Evolutionary conservation across 2,888 invertebrate genomes (phyloP).

Genomic region (Resseliella maxima): DNA sequence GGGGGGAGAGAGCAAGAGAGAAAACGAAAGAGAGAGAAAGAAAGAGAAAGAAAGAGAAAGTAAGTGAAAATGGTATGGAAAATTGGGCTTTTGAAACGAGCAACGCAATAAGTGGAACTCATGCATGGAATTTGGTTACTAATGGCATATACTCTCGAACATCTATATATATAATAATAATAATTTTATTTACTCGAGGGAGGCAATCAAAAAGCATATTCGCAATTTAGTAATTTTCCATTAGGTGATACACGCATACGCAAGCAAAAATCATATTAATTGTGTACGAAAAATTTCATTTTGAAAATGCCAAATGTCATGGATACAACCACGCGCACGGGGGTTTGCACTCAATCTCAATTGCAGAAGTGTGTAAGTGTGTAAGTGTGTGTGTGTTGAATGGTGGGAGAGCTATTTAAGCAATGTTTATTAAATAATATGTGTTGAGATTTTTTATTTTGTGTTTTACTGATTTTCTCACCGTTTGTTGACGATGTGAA

Average conservation of each 20-base stretch:
- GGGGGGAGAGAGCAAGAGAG: no score
- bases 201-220: neutral
- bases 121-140: neutral
- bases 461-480: neutral
- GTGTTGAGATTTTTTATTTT: neutral
- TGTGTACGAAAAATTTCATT: neutral
- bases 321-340: neutral
- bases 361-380: no score
- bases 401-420: neutral
- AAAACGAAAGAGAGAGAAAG: neutral
- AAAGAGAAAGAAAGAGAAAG: no score
- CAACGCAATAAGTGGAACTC: neutral
- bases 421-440: neutral
- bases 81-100: neutral
- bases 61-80: neutral
- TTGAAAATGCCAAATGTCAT: conserved; percentile 10
- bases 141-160: neutral
- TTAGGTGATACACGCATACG: neutral
- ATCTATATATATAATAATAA: no score
- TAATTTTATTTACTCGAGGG: neutral
- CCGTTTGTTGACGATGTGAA: neutral
- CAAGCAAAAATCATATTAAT: neutral
- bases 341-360: neutral
- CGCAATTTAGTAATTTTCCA: conserved; percentile 12
- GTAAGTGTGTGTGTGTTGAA: neutral